Evolutionary conservation across 2,888 invertebrate species (phyloP).

Genomic region (Empis livida): DNA sequence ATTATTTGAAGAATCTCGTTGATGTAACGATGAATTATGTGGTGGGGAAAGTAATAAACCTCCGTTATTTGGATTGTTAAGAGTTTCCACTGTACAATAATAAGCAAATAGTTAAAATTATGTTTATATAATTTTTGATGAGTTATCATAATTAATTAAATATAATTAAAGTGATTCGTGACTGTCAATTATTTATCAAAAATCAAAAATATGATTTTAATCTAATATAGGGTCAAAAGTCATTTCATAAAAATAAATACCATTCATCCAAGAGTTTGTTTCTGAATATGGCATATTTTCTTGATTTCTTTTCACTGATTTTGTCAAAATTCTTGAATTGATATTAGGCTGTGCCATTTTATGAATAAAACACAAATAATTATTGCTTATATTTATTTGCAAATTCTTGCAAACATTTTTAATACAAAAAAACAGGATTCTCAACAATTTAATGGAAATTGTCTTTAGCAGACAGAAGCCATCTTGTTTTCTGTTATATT

Average conservation of each 20-base stretch:
- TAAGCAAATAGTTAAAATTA: neutral
- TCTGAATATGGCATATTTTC: constrained; percentile 63
- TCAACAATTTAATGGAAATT: neutral
- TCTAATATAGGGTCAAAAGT: neutral
- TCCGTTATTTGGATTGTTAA: constrained; percentile 49
- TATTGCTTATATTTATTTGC: no score
- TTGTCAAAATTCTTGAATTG: constrained; percentile 60
- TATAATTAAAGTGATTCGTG: no score
- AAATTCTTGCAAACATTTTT: no score
- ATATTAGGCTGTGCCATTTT: constrained; percentile 57
- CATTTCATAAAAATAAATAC: constrained; percentile 40
- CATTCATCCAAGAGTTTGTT: constrained; percentile 77
- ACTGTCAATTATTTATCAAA: no score
- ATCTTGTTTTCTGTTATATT: constrained; percentile 4
- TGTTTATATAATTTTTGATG: no score
- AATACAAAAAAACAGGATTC: neutral
- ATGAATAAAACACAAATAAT: neutral
- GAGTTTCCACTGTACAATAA: constrained; percentile 32
- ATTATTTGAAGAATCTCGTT: constrained; percentile 32
- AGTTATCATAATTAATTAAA: no score
- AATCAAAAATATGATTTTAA: neutral
- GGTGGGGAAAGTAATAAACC: constrained; percentile 60
- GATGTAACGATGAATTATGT: constrained; percentile 48
- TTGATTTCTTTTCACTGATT: constrained; percentile 61
- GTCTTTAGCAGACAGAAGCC: constrained; percentile 1